Evolutionary conservation across 2,113 vertebrate genomes (phyloP), one percentile per base, ranked within the genome.

Genomic region (Hippocampus zosterae): DNA sequence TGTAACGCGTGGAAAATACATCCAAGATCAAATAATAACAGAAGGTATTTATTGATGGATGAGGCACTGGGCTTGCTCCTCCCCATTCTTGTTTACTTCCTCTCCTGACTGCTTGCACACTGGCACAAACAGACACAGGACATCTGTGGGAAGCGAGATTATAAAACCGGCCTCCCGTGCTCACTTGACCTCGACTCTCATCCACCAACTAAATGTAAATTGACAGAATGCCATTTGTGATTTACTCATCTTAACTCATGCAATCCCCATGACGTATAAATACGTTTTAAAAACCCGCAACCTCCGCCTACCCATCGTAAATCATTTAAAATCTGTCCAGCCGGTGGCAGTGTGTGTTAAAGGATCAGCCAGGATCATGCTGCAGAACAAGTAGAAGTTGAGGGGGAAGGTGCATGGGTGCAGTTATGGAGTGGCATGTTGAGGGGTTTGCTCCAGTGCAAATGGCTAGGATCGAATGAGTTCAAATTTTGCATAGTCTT

Each of bases 81-180:
- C 61, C 55, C 33, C 33, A 37, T 37, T 61, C 21, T 50, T 50
- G 0, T 81, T 70, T 68, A 72, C 74, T 73, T 85, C 67, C 67
- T 73, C 65, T 80, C 74, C 75, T 74, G 78, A 72, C 76, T 62
- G 77, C 65, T 80, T 68, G 72, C 62, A 75, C 75, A 68, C 79
- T 78, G 78, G 82, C 86, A 80, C 73, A 81, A 81, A 77, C 78
- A 25, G 41, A 72, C 75, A 75, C 55, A 3, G 77, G 76, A 81
- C 71, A 84, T 87, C 79, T 88, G 84, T 71, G 77, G 86, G 87
- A 88, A 85, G 76, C 75, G 74, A 82, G 84, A 79, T 83, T 88
- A 77, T 76, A 74, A 82, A 87, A 84, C 65, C 21, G 46, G 50
- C 77, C 71, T 77, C 71, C 65, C 41, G 67, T 74, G 78, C 81